Conservation (phyloP, 2,797 vertebrate genomes). For the Arvicola amphibius region DNA sequence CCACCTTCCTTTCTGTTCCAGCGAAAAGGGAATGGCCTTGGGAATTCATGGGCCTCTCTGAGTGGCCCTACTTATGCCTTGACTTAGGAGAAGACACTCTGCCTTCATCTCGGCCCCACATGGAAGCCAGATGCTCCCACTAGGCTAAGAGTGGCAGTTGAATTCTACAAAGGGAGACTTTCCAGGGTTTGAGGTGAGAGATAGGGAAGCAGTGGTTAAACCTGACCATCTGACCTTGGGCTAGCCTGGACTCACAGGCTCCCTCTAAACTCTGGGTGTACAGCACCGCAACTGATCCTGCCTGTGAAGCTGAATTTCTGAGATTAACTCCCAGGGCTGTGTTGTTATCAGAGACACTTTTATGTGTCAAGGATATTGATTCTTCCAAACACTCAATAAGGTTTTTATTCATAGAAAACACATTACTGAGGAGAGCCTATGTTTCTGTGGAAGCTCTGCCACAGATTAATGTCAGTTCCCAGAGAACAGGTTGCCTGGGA, state of each 20-base stretch:
- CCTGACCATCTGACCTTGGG: background rate
- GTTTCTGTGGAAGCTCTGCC: background rate
- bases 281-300: background rate
- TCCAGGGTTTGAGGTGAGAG: too few relatives aligned
- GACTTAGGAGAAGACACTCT: background rate
- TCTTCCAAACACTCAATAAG: background rate
- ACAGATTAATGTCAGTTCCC: background rate
- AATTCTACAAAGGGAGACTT: background rate
- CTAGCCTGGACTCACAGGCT: background rate
- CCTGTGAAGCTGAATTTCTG: background rate
- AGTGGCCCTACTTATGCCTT: background rate
- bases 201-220: background rate
- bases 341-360: background rate
- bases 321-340: background rate
- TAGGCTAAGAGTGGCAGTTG: too few relatives aligned
- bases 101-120: too few relatives aligned
- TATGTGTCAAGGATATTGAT: background rate
- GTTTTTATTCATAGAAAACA: constrained; percentile 36
- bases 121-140: background rate
- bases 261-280: background rate
- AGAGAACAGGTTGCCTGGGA: background rate
- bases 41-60: background rate
- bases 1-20: background rate
- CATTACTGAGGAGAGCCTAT: background rate
- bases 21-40: background rate